Percentiles rank a stretch among this genome's conserved stretches.
Evolutionary conservation across 2,113 vertebrate species (phyloP).

Genomic region (Pontoporia blainvillei): DNA sequence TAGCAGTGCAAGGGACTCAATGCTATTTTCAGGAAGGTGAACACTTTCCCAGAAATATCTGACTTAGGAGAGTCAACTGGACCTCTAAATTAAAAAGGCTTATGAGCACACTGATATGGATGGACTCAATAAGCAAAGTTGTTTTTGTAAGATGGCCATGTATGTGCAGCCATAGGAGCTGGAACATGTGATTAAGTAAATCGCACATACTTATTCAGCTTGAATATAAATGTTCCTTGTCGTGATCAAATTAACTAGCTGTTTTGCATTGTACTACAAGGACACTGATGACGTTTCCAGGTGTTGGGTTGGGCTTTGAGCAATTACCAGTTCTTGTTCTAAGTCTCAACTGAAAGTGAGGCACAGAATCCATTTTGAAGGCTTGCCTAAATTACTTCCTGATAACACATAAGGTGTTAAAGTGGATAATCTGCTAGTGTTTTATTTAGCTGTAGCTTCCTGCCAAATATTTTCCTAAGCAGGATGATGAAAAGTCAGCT

Average conservation of each 20-base stretch:
- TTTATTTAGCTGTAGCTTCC: not conserved
- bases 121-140: not conserved
- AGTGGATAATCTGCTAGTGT: not conserved
- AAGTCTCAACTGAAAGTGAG: not conserved
- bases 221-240: not conserved
- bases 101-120: too few species aligned
- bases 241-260: conserved; percentile 24
- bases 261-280: not conserved
- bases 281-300: not conserved
- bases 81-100: not conserved
- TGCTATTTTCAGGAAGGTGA: not conserved
- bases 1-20: not conserved
- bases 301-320: not conserved
- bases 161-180: not conserved
- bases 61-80: not conserved
- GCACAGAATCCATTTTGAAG: not conserved
- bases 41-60: not conserved
- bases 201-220: not conserved
- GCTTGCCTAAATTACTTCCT: not conserved
- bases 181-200: not conserved
- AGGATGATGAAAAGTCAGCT: not conserved
- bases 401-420: not conserved
- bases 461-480: not conserved
- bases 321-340: conserved; percentile 36
- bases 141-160: not conserved